Evolutionary conservation across 2,888 invertebrate genomes (phyloP), one percentile per base, ranked within the genome.

Genomic region (Eurois occulta): DNA sequence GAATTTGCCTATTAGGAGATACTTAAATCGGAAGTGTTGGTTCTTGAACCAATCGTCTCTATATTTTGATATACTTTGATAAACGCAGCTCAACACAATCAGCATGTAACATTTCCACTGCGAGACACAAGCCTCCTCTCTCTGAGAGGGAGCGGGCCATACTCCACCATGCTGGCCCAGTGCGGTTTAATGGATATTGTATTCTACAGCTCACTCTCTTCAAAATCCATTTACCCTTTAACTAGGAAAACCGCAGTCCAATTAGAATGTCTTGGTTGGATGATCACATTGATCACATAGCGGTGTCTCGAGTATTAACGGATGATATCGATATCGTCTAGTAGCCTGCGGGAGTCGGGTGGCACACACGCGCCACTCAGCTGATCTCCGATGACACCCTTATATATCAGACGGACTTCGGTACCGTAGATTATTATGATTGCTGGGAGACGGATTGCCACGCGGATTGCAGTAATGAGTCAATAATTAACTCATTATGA

Each of bases 251-350:
- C 48, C 73, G 28, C 60, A 60, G 38, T 46, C 24, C 28, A 78
- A 72, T 79, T 78, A 78, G 72, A 64, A 55, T 46, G 10, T 62
- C 35, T 28, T 38, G 13, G 18, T 43, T 43, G n/a, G n/a, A 83
- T 52, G 32, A 41, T 41, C n/a, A n/a, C n/a, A n/a, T 2, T 35
- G 35, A 60, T 68, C 18, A 43, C 32, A 13, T 41, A 69, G 48
- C 21, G 41, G 55, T 55, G 43, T 66, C 38, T 77, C 52, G n/a
- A 43, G 46, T 80, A 35, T 60, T 76, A 76, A 70, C 70, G 68
- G 67, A 71, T 73, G 73, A 80, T 32, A 83, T 84, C 70, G 62
- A 65, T 77, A 55, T 66, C 64, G 41, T 71, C 71, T 73, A 46
- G 35, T 3, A 43, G 35, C 13, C 32, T 43, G n/a, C 32, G 16